phyloP scores from a whole-genome alignment of 2,113 vertebrate species.

The Aptenodytes forsteri region DNA sequence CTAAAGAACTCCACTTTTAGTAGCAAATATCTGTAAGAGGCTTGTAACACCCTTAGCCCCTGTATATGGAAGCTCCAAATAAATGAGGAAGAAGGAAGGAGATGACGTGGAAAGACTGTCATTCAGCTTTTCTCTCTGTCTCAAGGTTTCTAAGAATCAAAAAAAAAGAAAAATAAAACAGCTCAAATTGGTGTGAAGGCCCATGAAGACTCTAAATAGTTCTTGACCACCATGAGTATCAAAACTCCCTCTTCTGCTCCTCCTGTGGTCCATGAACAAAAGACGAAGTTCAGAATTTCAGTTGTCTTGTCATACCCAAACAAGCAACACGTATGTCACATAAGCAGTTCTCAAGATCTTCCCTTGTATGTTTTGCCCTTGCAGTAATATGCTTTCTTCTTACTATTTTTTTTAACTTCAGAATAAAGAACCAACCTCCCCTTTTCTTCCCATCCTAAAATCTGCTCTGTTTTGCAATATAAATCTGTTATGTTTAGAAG shows the following conservation, averaged over 20 bases:
- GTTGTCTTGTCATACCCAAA: neutral
- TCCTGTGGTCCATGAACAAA: neutral
- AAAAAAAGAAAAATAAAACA: neutral
- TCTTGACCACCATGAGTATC: neutral
- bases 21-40: neutral
- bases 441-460: neutral
- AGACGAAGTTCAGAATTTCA: neutral
- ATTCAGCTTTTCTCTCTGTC: neutral
- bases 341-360: neutral
- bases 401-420: neutral
- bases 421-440: fast-evolving
- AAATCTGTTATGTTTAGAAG: neutral
- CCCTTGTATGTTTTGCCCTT: fast-evolving
- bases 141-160: neutral
- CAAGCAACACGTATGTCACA: fast-evolving
- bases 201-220: neutral
- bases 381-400: neutral
- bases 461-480: neutral
- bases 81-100: neutral
- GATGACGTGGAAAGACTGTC: neutral
- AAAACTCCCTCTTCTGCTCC: neutral
- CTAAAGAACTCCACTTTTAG: neutral
- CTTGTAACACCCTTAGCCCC: neutral
- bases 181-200: fast-evolving
- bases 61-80: neutral